These are phyloP conservation scores for Trichonephila clavata DNA, from an alignment of 1,140 invertebrate species.

Conservation along the genomic window DNA sequence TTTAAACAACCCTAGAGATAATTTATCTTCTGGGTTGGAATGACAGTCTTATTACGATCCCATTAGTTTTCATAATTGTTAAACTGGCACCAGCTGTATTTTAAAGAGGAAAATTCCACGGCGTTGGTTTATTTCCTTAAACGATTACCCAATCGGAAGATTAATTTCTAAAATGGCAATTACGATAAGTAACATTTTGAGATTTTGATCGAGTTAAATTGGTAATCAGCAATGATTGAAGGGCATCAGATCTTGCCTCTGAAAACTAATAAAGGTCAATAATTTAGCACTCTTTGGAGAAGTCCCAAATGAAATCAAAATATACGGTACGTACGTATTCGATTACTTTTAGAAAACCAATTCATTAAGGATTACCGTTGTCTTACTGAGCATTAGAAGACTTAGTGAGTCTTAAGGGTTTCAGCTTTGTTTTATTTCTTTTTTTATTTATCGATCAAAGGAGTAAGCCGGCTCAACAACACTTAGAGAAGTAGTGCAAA, in stretches of 20 bases:
- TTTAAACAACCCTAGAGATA: slow-evolving; percentile 17
- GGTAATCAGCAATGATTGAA: slow-evolving; percentile 23
- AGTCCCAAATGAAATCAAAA: slow-evolving; percentile 11
- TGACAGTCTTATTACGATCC: slow-evolving; percentile 17
- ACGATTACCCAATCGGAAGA: slow-evolving; percentile 1
- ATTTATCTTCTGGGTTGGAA: slow-evolving; percentile 20
- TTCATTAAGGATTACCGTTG: slow-evolving; percentile 56
- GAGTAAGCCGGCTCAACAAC: slow-evolving; percentile 7
- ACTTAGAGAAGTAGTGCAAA: slow-evolving; percentile 20
- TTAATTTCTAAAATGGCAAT: slow-evolving; percentile 39
- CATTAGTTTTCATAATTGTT: slow-evolving; percentile 35
- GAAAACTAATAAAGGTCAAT: slow-evolving; percentile 10
- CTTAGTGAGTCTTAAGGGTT: slow-evolving; percentile 57
- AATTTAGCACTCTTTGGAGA: background rate
- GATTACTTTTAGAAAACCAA: slow-evolving; percentile 63
- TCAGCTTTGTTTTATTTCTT: slow-evolving; percentile 42
- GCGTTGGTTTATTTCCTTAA: slow-evolving; percentile 2
- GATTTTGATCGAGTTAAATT: slow-evolving; percentile 28
- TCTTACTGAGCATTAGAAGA: slow-evolving; percentile 58
- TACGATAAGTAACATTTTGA: slow-evolving; percentile 34
- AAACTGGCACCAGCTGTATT: slow-evolving; percentile 26
- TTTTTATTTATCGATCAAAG: slow-evolving; percentile 30
- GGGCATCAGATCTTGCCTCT: background rate
- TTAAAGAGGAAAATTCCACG: slow-evolving; percentile 11
- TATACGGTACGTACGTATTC: background rate